phyloP scores from a whole-genome alignment of 2,113 vertebrate species.

The Chitala chitala region DNA sequence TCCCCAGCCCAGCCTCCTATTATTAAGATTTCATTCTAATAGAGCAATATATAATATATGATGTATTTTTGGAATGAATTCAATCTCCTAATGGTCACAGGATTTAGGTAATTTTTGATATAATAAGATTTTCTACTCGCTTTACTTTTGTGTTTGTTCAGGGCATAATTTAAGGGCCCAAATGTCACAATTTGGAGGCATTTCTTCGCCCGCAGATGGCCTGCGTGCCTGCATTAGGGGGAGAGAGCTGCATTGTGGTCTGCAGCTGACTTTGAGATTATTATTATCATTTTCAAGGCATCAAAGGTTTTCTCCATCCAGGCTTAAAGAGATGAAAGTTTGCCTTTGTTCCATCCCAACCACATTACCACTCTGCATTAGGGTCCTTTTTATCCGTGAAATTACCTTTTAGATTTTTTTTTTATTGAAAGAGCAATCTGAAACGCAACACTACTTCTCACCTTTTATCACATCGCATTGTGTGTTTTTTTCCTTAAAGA shows the following conservation, averaged over 20 bases:
- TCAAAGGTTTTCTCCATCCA: conserved; percentile 75
- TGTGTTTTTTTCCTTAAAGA: conserved; percentile 47
- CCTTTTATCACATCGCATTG: conserved; percentile 63
- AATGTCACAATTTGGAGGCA: conserved; percentile 56
- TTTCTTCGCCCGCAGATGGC: conserved; percentile 34
- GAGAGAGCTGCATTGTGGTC: conserved; percentile 58
- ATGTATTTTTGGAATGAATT: conserved; percentile 52
- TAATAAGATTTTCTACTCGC: conserved; percentile 56
- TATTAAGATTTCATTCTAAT: conserved; percentile 44
- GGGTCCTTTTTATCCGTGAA: conserved; percentile 77
- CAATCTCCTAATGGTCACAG: conserved; percentile 42
- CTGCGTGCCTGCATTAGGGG: conserved; percentile 63
- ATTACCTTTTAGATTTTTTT: conserved; percentile 79
- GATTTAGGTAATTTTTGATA: conserved; percentile 54
- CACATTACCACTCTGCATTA: conserved; percentile 77
- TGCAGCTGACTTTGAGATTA: conserved; percentile 68
- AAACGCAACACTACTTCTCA: conserved; percentile 62
- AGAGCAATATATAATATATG: conserved; percentile 41
- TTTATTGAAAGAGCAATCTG: conserved; percentile 69
- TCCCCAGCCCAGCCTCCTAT: conserved; percentile 40
- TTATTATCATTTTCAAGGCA: conserved; percentile 82
- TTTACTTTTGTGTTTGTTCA: conserved; percentile 63
- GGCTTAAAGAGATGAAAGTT: conserved; percentile 81
- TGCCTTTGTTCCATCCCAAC: conserved; percentile 75
- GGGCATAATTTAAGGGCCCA: conserved; percentile 56